Evolutionary conservation across 2,797 vertebrate genomes (phyloP).

Genomic region (Trematomus bernacchii): DNA sequence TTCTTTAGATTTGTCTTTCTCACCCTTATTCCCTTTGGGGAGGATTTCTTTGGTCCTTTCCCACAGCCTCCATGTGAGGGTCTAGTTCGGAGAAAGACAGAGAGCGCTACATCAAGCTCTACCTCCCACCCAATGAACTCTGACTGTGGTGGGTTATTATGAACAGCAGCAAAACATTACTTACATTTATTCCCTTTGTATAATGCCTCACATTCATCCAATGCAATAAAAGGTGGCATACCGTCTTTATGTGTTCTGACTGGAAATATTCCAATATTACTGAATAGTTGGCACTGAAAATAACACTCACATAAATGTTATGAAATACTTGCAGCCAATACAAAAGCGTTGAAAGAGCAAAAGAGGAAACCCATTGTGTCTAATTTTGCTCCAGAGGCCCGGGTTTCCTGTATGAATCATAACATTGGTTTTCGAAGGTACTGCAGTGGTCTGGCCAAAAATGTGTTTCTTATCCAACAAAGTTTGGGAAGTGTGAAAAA

Average conservation of each 20-base stretch:
- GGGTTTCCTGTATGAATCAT: slow-evolving; percentile 45
- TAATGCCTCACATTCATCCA: slow-evolving; percentile 11
- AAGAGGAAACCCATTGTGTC: slow-evolving; percentile 47
- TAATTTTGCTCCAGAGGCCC: slow-evolving; percentile 2
- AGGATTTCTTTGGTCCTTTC: slow-evolving; percentile 70
- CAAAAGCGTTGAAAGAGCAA: slow-evolving; percentile 28
- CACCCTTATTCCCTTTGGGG: slow-evolving; percentile 70
- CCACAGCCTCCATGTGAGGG: slow-evolving; percentile 75
- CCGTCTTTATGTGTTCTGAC: slow-evolving; percentile 26
- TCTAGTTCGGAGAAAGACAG: slow-evolving; percentile 52
- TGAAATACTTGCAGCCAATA: slow-evolving; percentile 40
- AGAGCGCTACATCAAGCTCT: slow-evolving; percentile 32
- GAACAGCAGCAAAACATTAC: slow-evolving; percentile 8
- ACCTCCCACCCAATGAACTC: slow-evolving; percentile 56
- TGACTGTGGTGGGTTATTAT: slow-evolving; percentile 47
- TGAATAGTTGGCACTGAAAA: slow-evolving; percentile 31
- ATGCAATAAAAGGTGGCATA: slow-evolving; percentile 17
- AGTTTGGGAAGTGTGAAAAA: slow-evolving; percentile 58
- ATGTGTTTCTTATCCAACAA: slow-evolving; percentile 36
- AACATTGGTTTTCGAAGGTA: slow-evolving; percentile 30
- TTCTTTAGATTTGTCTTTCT: slow-evolving; percentile 69
- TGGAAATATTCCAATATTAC: slow-evolving; percentile 40
- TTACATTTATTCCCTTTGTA: slow-evolving; percentile 7
- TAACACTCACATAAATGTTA: slow-evolving; percentile 12
- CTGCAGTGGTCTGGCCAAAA: neutral